These are phyloP conservation scores for Melinaea menophilus DNA, from an alignment of 2,888 invertebrate genomes.

Conservation along the genomic window DNA sequence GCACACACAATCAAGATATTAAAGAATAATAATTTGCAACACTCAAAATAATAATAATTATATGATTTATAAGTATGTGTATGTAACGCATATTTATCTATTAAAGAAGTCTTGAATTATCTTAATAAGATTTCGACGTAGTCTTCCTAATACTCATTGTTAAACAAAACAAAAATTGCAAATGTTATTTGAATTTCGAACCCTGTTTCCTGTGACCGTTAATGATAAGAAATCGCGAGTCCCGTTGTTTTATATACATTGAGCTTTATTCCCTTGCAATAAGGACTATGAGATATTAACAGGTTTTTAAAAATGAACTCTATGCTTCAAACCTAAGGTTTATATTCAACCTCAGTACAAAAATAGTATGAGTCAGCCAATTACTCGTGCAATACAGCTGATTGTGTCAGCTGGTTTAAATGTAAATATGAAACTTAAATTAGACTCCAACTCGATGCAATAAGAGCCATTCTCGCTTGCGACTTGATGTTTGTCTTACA, in stretches of 20 bases:
- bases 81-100: too few relatives aligned
- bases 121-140: too few relatives aligned
- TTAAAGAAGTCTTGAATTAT: too few relatives aligned
- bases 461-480: conserved; percentile 12
- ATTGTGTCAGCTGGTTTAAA: conserved; percentile 27
- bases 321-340: conserved; percentile 12
- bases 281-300: not conserved
- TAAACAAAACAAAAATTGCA: too few relatives aligned
- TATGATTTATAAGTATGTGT: too few relatives aligned
- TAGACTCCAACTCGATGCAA: not conserved
- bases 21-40: too few relatives aligned
- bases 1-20: too few relatives aligned
- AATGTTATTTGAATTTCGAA: conserved; percentile 8
- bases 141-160: too few relatives aligned
- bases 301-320: not conserved
- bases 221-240: conserved; percentile 27
- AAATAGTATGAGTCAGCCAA: conserved; percentile 27
- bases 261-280: conserved; percentile 1
- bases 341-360: conserved; percentile 11
- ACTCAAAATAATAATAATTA: too few relatives aligned
- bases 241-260: conserved; percentile 15
- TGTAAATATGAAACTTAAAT: not conserved
- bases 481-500: not conserved
- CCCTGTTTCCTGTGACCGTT: conserved; percentile 25
- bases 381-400: conserved; percentile 27